A percentile compares a stretch with the other conserved stretches of the same genome.
Evolutionary conservation across 2,113 vertebrate genomes (phyloP).

Genomic region (Chlamydotis undulata): DNA sequence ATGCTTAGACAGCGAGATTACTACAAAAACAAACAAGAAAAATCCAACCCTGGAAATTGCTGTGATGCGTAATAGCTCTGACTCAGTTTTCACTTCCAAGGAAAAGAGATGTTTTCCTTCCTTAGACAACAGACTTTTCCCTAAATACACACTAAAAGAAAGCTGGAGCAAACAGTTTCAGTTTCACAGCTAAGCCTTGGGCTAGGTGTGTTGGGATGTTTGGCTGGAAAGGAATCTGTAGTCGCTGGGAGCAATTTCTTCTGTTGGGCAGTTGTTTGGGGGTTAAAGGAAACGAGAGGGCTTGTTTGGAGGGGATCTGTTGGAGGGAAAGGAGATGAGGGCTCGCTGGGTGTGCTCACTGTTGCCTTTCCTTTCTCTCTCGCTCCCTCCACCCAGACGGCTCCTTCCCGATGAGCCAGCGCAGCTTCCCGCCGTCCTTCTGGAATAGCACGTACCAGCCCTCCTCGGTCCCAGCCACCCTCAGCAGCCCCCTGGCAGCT

Average conservation of each 20-base stretch:
- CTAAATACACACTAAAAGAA: background rate
- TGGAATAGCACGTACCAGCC: conserved; percentile 97
- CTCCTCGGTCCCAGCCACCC: conserved; percentile 70
- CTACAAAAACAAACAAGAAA: background rate
- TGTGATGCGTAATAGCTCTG: background rate
- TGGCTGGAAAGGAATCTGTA: background rate
- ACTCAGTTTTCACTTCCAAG: background rate
- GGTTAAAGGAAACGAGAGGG: background rate
- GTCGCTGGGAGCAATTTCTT: background rate
- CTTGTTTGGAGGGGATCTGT: background rate
- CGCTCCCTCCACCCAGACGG: conserved; percentile 75
- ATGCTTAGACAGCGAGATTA: background rate
- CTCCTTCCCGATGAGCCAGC: conserved; percentile 94
- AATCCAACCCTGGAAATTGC: background rate
- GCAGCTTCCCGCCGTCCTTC: conserved; percentile 95
- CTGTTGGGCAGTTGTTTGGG: background rate
- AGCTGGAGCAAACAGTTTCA: background rate
- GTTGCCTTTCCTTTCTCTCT: background rate
- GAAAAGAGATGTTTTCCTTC: background rate
- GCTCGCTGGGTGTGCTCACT: background rate
- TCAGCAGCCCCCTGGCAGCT: conserved; percentile 80
- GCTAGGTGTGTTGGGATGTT: background rate
- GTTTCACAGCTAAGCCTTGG: background rate
- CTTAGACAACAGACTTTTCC: background rate
- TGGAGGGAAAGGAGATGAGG: background rate